Evolutionary conservation across 1,140 invertebrate species (phyloP).

Genomic region (Drosophila lini): DNA sequence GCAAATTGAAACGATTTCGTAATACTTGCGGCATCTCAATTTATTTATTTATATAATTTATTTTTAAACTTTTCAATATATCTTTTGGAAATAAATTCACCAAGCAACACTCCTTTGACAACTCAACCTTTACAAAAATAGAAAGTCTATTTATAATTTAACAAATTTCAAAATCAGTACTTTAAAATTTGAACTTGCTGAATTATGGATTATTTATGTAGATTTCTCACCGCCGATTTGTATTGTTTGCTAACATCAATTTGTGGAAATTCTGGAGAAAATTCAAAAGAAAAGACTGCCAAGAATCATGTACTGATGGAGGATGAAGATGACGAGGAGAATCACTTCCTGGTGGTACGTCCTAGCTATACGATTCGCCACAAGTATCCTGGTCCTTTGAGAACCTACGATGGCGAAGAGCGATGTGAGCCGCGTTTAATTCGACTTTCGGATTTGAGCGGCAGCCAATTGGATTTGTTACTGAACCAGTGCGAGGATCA

Average conservation of each 20-base stretch:
- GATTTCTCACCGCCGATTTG: conserved; percentile 26
- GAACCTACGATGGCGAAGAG: conserved; percentile 63
- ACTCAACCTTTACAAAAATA: too few relatives aligned
- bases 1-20: not conserved
- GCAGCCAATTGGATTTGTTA: conserved; percentile 2
- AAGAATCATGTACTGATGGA: too few relatives aligned
- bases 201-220: conserved; percentile 36
- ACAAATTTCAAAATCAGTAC: not conserved
- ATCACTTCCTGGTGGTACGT: not conserved
- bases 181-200: not conserved
- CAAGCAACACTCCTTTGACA: not conserved
- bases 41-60: not conserved
- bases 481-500: not conserved
- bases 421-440: conserved; percentile 43
- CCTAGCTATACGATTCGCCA: conserved; percentile 50
- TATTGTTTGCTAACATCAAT: not conserved
- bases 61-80: not conserved
- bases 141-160: too few relatives aligned
- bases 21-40: not conserved
- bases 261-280: not conserved
- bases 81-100: too few relatives aligned
- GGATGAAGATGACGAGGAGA: not conserved
- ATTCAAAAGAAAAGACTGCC: not conserved
- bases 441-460: conserved; percentile 27
- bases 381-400: conserved; percentile 48